These are phyloP conservation scores for Tigriopus japonicus DNA, from an alignment of 1,140 invertebrate genomes.

Conservation along the genomic window DNA sequence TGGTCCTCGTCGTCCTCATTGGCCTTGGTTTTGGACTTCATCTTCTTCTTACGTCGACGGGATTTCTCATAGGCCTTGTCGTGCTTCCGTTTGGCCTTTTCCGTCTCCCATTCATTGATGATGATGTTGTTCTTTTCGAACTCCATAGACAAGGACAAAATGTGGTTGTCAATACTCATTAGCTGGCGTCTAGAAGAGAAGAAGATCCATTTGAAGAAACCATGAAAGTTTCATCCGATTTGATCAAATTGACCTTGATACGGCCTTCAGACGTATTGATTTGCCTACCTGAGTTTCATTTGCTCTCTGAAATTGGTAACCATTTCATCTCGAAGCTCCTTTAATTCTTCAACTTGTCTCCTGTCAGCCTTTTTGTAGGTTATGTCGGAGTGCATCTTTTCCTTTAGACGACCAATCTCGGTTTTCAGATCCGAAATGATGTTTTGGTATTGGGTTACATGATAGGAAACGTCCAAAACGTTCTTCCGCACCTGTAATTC, in stretches of 20 bases:
- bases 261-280: too few relatives aligned
- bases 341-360: slow-evolving; percentile 31
- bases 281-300: slow-evolving; percentile 50
- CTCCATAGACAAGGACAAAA: slow-evolving; percentile 59
- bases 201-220: not conserved
- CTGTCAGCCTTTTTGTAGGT: not conserved
- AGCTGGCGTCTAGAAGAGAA: slow-evolving; percentile 37
- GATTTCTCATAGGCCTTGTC: not conserved
- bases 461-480: slow-evolving; percentile 56
- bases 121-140: slow-evolving; percentile 63
- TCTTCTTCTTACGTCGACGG: slow-evolving; percentile 17
- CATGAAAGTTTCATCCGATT: too few relatives aligned
- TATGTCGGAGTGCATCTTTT: slow-evolving; percentile 44
- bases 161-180: slow-evolving; percentile 66
- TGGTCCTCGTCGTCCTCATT: not conserved
- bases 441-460: slow-evolving; percentile 55
- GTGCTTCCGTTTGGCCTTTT: slow-evolving; percentile 18
- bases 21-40: slow-evolving; percentile 18
- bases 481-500: slow-evolving; percentile 44
- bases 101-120: slow-evolving; percentile 61
- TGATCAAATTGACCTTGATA: too few relatives aligned
- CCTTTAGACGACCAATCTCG: slow-evolving; percentile 58
- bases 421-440: slow-evolving; percentile 60
- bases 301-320: slow-evolving; percentile 71
- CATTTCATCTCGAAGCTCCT: slow-evolving; percentile 55